Conservation (phyloP, 1,140 invertebrate species). For the Drosophila cardini region DNA sequence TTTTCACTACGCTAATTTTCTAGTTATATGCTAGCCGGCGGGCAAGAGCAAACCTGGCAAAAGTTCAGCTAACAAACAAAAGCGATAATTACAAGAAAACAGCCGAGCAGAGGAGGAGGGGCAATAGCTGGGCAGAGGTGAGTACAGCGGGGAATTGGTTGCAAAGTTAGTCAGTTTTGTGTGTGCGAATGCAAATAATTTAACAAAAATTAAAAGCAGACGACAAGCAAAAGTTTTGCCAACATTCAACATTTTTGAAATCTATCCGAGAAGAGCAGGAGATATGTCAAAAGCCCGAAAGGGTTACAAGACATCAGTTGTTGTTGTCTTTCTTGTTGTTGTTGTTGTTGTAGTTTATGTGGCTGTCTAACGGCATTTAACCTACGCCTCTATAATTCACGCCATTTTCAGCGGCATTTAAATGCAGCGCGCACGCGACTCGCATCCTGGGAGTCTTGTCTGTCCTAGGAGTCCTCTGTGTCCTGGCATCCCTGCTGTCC, state of each 20-base stretch:
- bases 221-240: conserved; percentile 49
- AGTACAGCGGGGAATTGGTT: background rate
- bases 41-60: conserved; percentile 70
- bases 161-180: conserved; percentile 57
- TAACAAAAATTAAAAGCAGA: conserved; percentile 80
- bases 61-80: conserved; percentile 82
- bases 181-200: conserved; percentile 75
- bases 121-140: conserved; percentile 14
- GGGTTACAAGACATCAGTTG: conserved; percentile 44
- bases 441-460: conserved; percentile 33
- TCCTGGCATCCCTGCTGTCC: conserved; percentile 10
- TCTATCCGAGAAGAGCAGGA: conserved; percentile 25
- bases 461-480: conserved; percentile 7
- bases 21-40: conserved; percentile 71
- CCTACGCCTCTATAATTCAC: conserved; percentile 84
- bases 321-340: conserved; percentile 13
- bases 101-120: conserved; percentile 25
- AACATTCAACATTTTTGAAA: conserved; percentile 58
- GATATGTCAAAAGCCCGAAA: conserved; percentile 58
- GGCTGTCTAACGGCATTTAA: conserved; percentile 82
- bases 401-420: conserved; percentile 77
- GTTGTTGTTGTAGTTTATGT: conserved; percentile 69
- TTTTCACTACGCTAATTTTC: conserved; percentile 78
- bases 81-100: conserved; percentile 84
- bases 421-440: conserved; percentile 65